Percentiles rank a stretch among this genome's conserved stretches.
Evolutionary conservation across 2,113 vertebrate species (phyloP).

Genomic region (Oncorhynchus gorbuscha): DNA sequence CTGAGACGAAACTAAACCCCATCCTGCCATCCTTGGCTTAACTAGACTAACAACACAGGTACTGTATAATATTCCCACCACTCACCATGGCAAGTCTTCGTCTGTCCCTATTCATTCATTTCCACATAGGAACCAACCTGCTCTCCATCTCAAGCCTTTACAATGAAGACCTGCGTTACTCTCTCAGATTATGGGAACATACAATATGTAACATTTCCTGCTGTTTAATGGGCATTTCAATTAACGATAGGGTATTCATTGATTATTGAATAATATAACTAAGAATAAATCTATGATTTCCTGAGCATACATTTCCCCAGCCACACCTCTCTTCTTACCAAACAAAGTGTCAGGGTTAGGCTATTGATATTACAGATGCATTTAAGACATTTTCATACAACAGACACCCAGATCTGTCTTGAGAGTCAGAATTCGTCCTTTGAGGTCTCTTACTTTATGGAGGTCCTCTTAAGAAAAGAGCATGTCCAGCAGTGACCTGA

Average conservation of each 20-base stretch:
- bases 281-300: too few relatives aligned
- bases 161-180: neutral
- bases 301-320: too few relatives aligned
- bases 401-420: neutral
- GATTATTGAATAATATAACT: too few relatives aligned
- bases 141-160: neutral
- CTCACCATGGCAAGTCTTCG: neutral
- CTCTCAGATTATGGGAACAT: neutral
- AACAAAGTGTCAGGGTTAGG: too few relatives aligned
- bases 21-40: constrained; percentile 40
- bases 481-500: constrained; percentile 70
- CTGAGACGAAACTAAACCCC: constrained; percentile 31
- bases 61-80: neutral
- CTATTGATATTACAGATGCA: neutral
- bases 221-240: too few relatives aligned
- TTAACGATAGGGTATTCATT: too few relatives aligned
- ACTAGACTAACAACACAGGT: constrained; percentile 43
- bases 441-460: neutral
- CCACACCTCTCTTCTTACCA: too few relatives aligned
- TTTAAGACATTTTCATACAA: neutral
- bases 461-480: constrained; percentile 42
- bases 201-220: too few relatives aligned
- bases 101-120: neutral
- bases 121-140: neutral
- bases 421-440: neutral